Evolutionary conservation across 2,888 invertebrate genomes (phyloP).

Genomic region (Cacoxenus indagator): DNA sequence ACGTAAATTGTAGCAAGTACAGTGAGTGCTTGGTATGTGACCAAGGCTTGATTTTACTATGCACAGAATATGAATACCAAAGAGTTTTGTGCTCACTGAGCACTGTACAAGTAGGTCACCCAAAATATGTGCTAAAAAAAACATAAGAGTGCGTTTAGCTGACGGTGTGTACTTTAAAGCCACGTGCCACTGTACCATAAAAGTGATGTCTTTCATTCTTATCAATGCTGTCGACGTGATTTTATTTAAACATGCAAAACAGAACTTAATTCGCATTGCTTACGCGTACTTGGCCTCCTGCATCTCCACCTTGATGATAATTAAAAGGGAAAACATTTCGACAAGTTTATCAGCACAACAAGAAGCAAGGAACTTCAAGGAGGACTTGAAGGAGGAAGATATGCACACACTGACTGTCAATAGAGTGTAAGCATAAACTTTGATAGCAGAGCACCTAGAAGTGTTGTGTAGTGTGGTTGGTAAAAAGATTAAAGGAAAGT

Average conservation of each 20-base stretch:
- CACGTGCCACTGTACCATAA: slow-evolving; percentile 5
- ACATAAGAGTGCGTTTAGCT: neutral
- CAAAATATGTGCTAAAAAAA: neutral
- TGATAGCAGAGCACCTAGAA: neutral
- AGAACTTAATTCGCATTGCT: slow-evolving; percentile 22
- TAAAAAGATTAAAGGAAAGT: neutral
- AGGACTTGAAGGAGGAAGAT: neutral
- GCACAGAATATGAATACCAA: neutral
- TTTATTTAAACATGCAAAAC: slow-evolving; percentile 57
- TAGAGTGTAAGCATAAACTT: neutral
- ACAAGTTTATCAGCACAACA: slow-evolving; percentile 13
- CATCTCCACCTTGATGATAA: slow-evolving; percentile 59
- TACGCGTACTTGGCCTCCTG: neutral
- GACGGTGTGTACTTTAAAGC: neutral
- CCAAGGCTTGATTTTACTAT: neutral
- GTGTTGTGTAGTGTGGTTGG: neutral
- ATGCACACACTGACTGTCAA: neutral
- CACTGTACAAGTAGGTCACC: no score
- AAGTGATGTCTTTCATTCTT: slow-evolving; percentile 6
- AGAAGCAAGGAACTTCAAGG: neutral
- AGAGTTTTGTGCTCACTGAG: no score
- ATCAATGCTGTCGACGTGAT: slow-evolving; percentile 48
- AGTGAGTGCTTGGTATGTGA: neutral
- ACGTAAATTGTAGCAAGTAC: neutral
- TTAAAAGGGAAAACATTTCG: slow-evolving; percentile 48